A percentile compares a stretch with the other conserved stretches of the same genome.
These are phyloP conservation scores for Antennarius maculatus DNA, from an alignment of 2,797 vertebrate genomes.

Conservation along the genomic window DNA sequence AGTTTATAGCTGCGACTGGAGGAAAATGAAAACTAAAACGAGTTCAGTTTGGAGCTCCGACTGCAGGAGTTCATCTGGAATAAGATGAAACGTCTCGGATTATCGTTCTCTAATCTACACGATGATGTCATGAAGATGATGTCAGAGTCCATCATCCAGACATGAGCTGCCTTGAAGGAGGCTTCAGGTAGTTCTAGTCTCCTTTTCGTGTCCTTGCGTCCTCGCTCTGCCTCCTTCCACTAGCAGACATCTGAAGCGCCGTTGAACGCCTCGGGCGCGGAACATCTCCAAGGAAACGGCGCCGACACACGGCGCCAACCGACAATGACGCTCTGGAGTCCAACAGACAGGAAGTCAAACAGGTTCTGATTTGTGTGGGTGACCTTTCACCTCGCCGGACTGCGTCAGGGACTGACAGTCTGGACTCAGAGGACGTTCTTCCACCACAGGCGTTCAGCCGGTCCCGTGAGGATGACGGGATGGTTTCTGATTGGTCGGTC, in stretches of 20 bases:
- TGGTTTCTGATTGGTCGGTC: constrained; percentile 22
- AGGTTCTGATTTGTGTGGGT: constrained; percentile 47
- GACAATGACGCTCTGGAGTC: constrained; percentile 10
- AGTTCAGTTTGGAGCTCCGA: too few relatives aligned
- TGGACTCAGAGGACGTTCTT: neutral
- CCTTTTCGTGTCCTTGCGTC: too few relatives aligned
- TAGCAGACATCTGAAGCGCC: neutral
- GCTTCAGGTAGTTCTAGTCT: too few relatives aligned
- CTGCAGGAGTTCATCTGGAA: too few relatives aligned
- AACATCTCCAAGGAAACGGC: constrained; percentile 21
- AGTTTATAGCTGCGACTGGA: constrained; percentile 2
- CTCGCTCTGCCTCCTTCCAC: neutral
- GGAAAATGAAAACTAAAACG: neutral
- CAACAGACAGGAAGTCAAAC: constrained; percentile 47
- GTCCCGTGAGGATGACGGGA: neutral
- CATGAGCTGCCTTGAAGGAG: too few relatives aligned
- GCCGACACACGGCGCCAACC: constrained; percentile 13
- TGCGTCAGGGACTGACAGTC: constrained; percentile 47
- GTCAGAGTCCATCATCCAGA: too few relatives aligned
- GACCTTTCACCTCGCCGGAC: constrained; percentile 51
- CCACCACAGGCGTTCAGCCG: too few relatives aligned
- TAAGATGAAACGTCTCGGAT: too few relatives aligned
- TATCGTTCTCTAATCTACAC: too few relatives aligned
- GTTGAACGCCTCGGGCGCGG: constrained; percentile 29
- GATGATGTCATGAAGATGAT: too few relatives aligned